Conservation (phyloP, 2,888 invertebrate genomes). For the Diplolepis rosae region DNA sequence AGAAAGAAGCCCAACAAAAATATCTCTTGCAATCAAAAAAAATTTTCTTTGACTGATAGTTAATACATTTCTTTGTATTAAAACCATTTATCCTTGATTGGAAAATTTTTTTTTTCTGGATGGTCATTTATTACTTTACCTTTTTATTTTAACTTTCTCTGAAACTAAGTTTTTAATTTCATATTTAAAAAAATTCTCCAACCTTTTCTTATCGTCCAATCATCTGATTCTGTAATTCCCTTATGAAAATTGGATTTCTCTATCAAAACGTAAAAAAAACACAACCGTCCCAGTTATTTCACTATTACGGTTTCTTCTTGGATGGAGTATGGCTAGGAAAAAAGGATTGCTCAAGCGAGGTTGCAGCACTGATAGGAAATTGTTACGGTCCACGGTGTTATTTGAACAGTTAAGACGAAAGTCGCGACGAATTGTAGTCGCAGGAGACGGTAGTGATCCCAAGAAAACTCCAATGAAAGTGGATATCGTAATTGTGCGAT, state of each 20-base stretch:
- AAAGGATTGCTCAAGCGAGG: conserved; percentile 15
- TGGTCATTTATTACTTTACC: too few species aligned
- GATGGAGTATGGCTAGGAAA: neutral
- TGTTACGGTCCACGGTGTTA: conserved; percentile 20
- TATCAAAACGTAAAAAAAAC: neutral
- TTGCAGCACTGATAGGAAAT: conserved; percentile 30
- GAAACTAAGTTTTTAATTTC: too few species aligned
- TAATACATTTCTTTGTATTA: too few species aligned
- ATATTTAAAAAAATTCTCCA: too few species aligned
- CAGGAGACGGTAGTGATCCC: neutral
- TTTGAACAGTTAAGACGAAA: conserved; percentile 18
- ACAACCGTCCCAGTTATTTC: conserved; percentile 1
- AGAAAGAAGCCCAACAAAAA: too few species aligned
- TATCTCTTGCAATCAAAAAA: too few species aligned
- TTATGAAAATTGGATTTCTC: neutral
- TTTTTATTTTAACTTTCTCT: too few species aligned
- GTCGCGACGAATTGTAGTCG: conserved; percentile 5
- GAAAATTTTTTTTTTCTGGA: too few species aligned
- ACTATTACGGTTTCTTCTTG: conserved; percentile 23
- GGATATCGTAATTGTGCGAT: neutral
- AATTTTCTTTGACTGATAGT: too few species aligned
- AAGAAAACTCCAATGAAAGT: neutral
- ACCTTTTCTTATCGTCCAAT: too few species aligned
- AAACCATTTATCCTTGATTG: too few species aligned
- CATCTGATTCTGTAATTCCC: neutral